Evolutionary conservation across 2,888 invertebrate genomes (phyloP), one percentile per base, ranked within the genome.

Genomic region (Agonopterix heracliana): DNA sequence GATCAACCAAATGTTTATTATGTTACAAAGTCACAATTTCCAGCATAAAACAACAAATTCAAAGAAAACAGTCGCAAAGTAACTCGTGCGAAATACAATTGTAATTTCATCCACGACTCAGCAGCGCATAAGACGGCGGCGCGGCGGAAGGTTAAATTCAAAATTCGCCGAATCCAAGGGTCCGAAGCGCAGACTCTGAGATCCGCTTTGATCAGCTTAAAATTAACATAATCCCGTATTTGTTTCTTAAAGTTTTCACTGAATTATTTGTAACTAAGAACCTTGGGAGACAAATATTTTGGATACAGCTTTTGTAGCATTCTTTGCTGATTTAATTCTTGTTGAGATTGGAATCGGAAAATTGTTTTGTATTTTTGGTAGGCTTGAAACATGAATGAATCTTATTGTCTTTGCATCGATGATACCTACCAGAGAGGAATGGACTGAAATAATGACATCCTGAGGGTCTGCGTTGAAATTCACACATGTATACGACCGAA

Each of bases 171-270:
- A 49, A 47, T 48, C 49, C 47, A 45, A 45, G 13, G 36, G 35
- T 45, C 45, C 45, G 45, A 44, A 44, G 9, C 14, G 45, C n/a
- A 12, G 45, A 14, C 11, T 45, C 36, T 36, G 46, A 46, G 26
- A 38, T 46, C 8, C 66, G 26, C 26, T 26, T 26, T 26, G 26
- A 81, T 71, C 70, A 74, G 79, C 72, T 78, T 70, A 67, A 79
- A 72, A 85, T 85, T 83, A 81, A 71, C 84, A 85, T 84, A 84
- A 85, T 73, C 81, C 72, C 68, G 80, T 76, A 78, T 81, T 82
- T 81, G 81, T 79, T 71, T 76, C 77, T 78, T 76, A 69, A 81
- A 81, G 75, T 83, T 81, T 73, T 68, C 71, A 64, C 65, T 74
- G 80, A 80, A 78, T 80, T 80, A 80, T 76, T 78, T 76, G 56